These are phyloP conservation scores for Thalassoma bifasciatum DNA, from an alignment of 2,113 vertebrate genomes.

Conservation along the genomic window DNA sequence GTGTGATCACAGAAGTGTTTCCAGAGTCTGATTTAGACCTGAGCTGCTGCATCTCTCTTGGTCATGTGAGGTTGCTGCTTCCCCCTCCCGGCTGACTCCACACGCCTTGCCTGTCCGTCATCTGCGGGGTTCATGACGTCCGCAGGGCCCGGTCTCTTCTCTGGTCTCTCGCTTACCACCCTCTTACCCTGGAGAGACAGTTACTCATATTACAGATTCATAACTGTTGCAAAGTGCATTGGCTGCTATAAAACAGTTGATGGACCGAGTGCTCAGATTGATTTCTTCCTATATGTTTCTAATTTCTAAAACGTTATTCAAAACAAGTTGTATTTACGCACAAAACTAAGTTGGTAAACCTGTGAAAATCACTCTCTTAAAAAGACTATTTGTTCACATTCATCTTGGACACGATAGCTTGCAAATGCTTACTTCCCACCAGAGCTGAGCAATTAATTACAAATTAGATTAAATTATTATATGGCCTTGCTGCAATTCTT, in stretches of 20 bases:
- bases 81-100: slow-evolving; percentile 74
- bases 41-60: slow-evolving; percentile 77
- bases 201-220: slow-evolving; percentile 16
- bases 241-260: not conserved
- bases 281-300: no score
- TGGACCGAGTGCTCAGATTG: no score
- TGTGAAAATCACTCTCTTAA: no score
- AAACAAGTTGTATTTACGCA: no score
- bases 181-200: slow-evolving; percentile 85
- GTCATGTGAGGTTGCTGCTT: slow-evolving; percentile 75
- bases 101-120: slow-evolving; percentile 70
- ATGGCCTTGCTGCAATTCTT: no score
- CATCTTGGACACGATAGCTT: no score
- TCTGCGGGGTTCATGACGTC: slow-evolving; percentile 72
- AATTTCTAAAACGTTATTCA: no score
- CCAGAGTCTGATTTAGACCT: slow-evolving; percentile 76
- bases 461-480: no score
- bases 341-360: no score
- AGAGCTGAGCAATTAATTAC: no score
- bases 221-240: not conserved
- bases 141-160: slow-evolving; percentile 66
- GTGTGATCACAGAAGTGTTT: slow-evolving; percentile 22
- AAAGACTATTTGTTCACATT: no score
- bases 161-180: slow-evolving; percentile 87
- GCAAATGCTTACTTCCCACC: no score